phyloP scores from a whole-genome alignment of 2,113 vertebrate species.

The Seriola rivoliana region DNA sequence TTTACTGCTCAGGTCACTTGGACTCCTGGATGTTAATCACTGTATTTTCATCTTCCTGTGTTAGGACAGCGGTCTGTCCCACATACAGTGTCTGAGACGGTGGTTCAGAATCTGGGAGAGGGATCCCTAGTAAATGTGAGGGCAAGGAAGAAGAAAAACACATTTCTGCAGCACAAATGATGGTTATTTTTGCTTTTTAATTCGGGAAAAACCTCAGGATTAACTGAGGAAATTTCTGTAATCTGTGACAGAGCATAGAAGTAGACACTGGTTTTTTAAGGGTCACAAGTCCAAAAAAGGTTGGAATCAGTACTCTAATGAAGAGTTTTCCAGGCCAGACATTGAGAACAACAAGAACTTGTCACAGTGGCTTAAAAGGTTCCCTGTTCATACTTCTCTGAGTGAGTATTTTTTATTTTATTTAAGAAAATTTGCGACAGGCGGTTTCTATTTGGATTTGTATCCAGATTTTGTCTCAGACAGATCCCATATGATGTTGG shows the following conservation, averaged over 20 bases:
- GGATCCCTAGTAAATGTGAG: neutral
- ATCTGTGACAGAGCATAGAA: no score
- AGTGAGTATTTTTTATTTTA: no score
- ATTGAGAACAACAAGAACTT: neutral
- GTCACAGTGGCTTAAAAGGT: neutral
- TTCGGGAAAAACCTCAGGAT: neutral
- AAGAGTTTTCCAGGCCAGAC: neutral
- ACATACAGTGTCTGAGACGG: neutral
- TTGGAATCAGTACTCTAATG: neutral
- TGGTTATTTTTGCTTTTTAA: neutral
- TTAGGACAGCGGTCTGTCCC: no score
- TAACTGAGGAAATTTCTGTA: no score
- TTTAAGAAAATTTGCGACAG: no score
- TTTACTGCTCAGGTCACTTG: neutral
- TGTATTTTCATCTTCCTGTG: neutral
- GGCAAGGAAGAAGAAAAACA: neutral
- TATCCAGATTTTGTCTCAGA: no score
- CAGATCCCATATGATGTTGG: no score
- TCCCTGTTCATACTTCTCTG: neutral
- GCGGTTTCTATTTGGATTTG: no score
- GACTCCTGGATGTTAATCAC: neutral
- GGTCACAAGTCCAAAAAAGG: neutral
- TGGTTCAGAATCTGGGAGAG: neutral
- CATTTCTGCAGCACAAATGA: no score
- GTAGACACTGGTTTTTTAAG: neutral